A percentile compares a stretch with the other conserved stretches of the same genome.
phyloP scores from a whole-genome alignment of 2,888 invertebrate species.

The Teleogryllus oceanicus region DNA sequence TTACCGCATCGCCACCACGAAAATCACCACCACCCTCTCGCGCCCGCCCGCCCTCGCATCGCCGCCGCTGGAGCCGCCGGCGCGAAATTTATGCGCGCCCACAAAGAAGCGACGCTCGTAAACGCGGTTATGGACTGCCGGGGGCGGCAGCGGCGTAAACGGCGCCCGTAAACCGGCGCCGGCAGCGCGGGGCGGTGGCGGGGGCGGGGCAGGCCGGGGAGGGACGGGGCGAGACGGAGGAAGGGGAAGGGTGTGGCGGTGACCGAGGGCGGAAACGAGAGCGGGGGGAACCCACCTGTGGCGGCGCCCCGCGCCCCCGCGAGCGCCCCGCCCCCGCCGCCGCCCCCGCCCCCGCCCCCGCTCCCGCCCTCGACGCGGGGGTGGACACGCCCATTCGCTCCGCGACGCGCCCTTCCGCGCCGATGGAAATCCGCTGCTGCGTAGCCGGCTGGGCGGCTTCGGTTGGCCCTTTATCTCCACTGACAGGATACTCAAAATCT shows the following conservation, averaged over 20 bases:
- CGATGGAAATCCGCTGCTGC: too few species aligned
- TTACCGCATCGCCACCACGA: neutral
- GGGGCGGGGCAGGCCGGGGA: neutral
- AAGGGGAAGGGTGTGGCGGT: neutral
- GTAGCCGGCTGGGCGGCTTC: too few species aligned
- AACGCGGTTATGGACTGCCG: conserved; percentile 1
- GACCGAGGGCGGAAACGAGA: too few species aligned
- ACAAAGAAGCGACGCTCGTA: neutral
- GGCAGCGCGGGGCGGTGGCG: neutral
- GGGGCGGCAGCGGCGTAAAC: neutral
- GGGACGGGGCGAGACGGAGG: neutral
- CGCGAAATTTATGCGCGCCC: conserved; percentile 18
- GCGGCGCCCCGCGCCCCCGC: neutral
- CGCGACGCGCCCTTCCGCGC: too few species aligned
- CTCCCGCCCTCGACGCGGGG: too few species aligned
- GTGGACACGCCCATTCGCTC: too few species aligned
- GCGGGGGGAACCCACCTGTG: neutral
- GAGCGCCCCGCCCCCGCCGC: too few species aligned
- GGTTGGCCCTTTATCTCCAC: too few species aligned
- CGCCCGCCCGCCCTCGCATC: neutral
- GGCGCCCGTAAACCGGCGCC: neutral
- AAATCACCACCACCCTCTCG: neutral
- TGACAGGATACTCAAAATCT: too few species aligned
- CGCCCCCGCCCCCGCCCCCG: too few species aligned
- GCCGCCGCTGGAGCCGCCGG: neutral